Conservation (phyloP, 2,888 invertebrate genomes). For the Neoscelio sp. region DNA sequence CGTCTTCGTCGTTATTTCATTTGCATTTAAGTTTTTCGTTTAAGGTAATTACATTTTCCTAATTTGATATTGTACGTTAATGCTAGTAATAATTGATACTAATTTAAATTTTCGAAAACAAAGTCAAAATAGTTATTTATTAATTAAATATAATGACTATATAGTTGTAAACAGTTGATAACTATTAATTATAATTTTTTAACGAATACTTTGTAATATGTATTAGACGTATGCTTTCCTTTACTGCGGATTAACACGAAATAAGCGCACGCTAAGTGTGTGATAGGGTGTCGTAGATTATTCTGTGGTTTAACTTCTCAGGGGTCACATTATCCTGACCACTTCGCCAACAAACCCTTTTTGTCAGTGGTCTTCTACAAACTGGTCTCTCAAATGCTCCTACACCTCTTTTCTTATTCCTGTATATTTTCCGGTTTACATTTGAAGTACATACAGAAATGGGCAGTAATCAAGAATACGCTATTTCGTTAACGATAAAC, state of each 20-base stretch:
- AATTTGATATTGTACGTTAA: slow-evolving; percentile 59
- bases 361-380: slow-evolving; percentile 81
- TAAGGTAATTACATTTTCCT: slow-evolving; percentile 66
- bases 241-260: slow-evolving; percentile 51
- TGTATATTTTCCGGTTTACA: no score
- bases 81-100: background rate
- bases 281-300: slow-evolving; percentile 81
- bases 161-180: no score
- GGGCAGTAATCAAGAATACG: no score
- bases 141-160: slow-evolving; percentile 2
- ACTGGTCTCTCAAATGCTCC: slow-evolving; percentile 75
- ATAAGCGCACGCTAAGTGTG: slow-evolving; percentile 77
- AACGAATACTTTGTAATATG: slow-evolving; percentile 30
- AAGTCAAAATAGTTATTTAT: no score
- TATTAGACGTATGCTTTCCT: slow-evolving; percentile 57
- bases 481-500: no score
- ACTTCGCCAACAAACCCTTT: slow-evolving; percentile 77
- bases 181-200: no score
- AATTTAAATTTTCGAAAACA: background rate
- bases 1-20: slow-evolving; percentile 81
- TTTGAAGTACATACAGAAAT: no score
- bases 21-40: slow-evolving; percentile 82
- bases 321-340: slow-evolving; percentile 81
- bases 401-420: slow-evolving; percentile 35
- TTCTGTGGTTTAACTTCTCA: slow-evolving; percentile 79